Evolutionary conservation across 2,113 vertebrate species (phyloP), one percentile per base, ranked within the genome.

Genomic region (Daboia siamensis): DNA sequence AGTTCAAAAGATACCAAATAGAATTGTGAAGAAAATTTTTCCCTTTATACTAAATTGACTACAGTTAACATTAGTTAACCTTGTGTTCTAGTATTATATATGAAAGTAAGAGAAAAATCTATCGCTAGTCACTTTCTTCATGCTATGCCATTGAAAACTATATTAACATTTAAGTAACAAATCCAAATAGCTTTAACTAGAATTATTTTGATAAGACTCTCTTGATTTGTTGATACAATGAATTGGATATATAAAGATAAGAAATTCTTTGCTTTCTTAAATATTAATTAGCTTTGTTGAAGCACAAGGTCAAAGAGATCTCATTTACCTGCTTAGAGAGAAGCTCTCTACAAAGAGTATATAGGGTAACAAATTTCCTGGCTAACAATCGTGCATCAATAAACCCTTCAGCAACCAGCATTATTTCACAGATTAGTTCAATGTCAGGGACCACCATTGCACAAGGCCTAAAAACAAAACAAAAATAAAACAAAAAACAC

Each of bases 401-500:
- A 96, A 99, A 99, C 23, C 97, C 98, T 93, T 98, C 98, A 52
- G 98, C 97, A 92, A 98, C 97, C 93, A 99, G 94, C 97, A 98
- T 97, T 84, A 99, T 98, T 97, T 98, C 98, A 97, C 98, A 99
- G 96, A 99, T 98, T 46, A 98, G 96, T 94, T 98, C 97, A 29
- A 94, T 95, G 94, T 98, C 98, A 46, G 98, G 98, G 92, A 98
- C 97, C 94, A 97, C 98, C 98, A 98, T 97, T 64, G 98, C 98
- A 97, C 98, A 98, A 29, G 97, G 98, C 96, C 98, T 98, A 88
- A 64, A 57, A 87, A 95, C 93, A 54, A 69, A 95, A 93, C n/a
- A 87, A 55, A 51, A 11, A 44, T 5, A 91, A 94, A 56, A 15
- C 15, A 55, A 39, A 80, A 80, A 21, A 9, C 17, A 44, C 6